These are phyloP conservation scores for Oopsacas minuta DNA, from an alignment of 37 sponge, comb jelly and placozoan genomes.

Conservation along the genomic window DNA sequence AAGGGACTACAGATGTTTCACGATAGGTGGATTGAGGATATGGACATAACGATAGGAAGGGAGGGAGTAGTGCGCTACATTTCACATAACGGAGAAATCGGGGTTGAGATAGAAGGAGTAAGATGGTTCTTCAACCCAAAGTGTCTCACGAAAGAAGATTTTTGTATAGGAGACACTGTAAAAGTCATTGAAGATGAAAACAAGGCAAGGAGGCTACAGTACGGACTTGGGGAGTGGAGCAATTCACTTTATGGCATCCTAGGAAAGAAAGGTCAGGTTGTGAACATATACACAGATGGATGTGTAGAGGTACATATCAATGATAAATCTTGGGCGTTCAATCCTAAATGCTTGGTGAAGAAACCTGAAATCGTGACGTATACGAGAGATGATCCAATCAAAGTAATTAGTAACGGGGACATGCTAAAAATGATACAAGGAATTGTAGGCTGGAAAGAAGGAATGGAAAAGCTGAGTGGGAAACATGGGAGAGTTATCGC, in stretches of 20 bases:
- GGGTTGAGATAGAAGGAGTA: background rate
- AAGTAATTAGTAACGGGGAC: background rate
- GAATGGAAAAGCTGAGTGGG: background rate
- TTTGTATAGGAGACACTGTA: background rate
- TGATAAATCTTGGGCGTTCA: background rate
- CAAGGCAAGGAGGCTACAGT: background rate
- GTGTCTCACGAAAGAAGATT: background rate
- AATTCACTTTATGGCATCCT: background rate
- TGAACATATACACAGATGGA: background rate
- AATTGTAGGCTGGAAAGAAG: background rate
- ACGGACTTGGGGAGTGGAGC: background rate
- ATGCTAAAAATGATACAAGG: background rate
- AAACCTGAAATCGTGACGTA: background rate
- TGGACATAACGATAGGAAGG: background rate
- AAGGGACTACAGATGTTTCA: background rate
- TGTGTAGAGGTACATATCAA: background rate
- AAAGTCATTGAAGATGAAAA: background rate
- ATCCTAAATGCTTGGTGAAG: slow-evolving; percentile 7
- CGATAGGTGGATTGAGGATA: background rate
- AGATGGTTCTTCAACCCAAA: slow-evolving; percentile 9
- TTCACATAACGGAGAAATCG: background rate
- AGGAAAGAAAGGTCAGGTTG: background rate
- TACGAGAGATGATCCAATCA: background rate
- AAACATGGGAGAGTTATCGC: background rate
- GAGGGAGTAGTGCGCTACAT: background rate